Percentiles rank a stretch among this genome's conserved stretches.
These are phyloP conservation scores for Agrypnus murinus DNA, from an alignment of 2,888 invertebrate genomes.

Conservation along the genomic window DNA sequence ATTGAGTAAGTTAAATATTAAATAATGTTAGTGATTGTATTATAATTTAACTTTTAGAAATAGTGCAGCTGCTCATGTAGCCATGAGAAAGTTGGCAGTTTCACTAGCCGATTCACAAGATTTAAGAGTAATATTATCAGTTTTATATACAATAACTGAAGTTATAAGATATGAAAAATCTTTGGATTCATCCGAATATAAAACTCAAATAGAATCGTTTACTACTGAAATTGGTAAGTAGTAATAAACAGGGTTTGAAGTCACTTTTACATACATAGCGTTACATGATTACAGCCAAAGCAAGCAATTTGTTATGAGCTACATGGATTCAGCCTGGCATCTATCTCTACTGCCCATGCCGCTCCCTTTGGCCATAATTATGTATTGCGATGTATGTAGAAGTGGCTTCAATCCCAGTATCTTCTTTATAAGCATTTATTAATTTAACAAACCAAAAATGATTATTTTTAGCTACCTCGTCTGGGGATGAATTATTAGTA, in stretches of 20 bases:
- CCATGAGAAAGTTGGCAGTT: constrained; percentile 84
- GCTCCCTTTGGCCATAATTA: too few relatives aligned
- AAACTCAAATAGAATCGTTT: constrained; percentile 74
- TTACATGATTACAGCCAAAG: too few relatives aligned
- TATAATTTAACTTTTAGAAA: constrained; percentile 71
- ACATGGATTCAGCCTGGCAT: too few relatives aligned
- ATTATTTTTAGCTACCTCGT: constrained; percentile 74
- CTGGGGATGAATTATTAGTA: constrained; percentile 88
- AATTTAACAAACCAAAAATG: too few relatives aligned
- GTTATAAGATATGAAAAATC: constrained; percentile 86
- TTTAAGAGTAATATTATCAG: constrained; percentile 92
- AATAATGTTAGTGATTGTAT: constrained; percentile 14
- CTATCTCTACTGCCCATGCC: too few relatives aligned
- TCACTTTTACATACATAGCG: not conserved
- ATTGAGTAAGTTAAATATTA: constrained; percentile 79
- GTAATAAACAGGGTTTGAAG: not conserved
- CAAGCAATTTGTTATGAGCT: too few relatives aligned
- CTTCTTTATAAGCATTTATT: too few relatives aligned
- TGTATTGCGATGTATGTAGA: too few relatives aligned
- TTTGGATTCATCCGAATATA: constrained; percentile 69
- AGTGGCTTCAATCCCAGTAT: too few relatives aligned
- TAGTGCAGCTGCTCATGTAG: constrained; percentile 80
- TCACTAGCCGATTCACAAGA: constrained; percentile 94
- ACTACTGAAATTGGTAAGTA: constrained; percentile 74
- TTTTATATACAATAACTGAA: constrained; percentile 96